phyloP scores from a whole-genome alignment of 1,140 invertebrate genomes.

The Eriocheir sinensis region DNA sequence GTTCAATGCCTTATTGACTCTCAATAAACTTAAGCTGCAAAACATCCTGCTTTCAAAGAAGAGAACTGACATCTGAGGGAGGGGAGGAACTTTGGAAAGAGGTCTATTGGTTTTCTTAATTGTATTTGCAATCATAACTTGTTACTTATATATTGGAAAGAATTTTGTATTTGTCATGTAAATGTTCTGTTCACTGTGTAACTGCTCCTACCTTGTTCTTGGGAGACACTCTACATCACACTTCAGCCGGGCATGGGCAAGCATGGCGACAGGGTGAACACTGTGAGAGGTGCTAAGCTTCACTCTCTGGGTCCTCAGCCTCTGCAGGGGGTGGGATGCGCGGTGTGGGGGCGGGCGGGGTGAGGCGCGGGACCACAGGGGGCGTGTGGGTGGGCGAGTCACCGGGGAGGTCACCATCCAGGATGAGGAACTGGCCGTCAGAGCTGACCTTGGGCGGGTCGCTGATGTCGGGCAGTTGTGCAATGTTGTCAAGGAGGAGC shows the following conservation, averaged over 20 bases:
- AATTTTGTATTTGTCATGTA: no score
- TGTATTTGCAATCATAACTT: no score
- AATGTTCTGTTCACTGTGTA: no score
- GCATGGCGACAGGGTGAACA: background rate
- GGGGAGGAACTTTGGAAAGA: no score
- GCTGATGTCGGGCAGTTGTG: constrained; percentile 66
- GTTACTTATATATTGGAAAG: no score
- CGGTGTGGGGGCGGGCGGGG: background rate
- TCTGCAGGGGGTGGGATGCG: background rate
- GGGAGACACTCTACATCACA: background rate
- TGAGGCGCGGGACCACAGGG: background rate
- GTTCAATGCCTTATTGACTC: no score
- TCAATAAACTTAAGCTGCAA: no score
- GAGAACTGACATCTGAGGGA: no score
- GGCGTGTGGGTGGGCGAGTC: constrained; percentile 55
- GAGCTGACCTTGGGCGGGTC: constrained; percentile 67
- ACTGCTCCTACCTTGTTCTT: no score
- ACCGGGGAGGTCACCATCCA: constrained; percentile 62
- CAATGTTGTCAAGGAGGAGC: constrained; percentile 63
- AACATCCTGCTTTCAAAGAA: no score
- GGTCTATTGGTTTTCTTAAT: no score
- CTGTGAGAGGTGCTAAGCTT: constrained; percentile 53
- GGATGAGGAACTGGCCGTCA: constrained; percentile 68
- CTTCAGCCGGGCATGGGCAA: background rate
- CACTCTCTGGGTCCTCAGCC: constrained; percentile 67